A percentile compares a stretch with the other conserved stretches of the same genome.
Evolutionary conservation across 2,888 invertebrate genomes (phyloP).

Genomic region (Agrochola lota): DNA sequence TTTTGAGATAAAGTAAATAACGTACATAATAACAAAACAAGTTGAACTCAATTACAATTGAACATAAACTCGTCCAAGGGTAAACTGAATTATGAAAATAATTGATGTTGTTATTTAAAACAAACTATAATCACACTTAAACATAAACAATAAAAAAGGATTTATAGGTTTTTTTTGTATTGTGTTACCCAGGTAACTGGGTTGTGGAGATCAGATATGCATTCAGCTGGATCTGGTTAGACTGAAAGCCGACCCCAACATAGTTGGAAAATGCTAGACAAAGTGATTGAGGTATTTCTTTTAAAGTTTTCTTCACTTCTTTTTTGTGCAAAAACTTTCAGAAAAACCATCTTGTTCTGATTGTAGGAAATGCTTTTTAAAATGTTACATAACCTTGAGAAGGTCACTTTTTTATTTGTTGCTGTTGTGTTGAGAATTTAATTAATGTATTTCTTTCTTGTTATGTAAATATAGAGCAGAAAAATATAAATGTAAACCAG

Average conservation of each 20-base stretch:
- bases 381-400: slow-evolving; percentile 38
- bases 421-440: neutral
- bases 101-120: slow-evolving; percentile 6
- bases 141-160: neutral
- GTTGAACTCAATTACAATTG: slow-evolving; percentile 20
- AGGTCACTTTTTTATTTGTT: slow-evolving; percentile 6
- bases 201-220: no score
- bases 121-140: neutral
- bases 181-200: neutral
- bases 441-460: slow-evolving; percentile 1
- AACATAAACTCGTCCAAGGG: slow-evolving; percentile 21
- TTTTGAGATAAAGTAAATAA: neutral
- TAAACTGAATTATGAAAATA: slow-evolving; percentile 8
- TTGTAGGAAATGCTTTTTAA: slow-evolving; percentile 28
- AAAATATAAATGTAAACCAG: no score
- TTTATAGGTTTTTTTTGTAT: neutral
- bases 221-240: no score
- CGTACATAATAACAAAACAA: slow-evolving; percentile 3
- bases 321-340: slow-evolving; percentile 15
- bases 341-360: slow-evolving; percentile 23
- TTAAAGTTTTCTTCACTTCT: neutral
- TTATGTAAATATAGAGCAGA: slow-evolving; percentile 12
- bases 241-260: no score
- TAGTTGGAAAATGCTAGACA: no score
- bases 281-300: no score